Percentiles rank a stretch among this genome's conserved stretches.
These are phyloP conservation scores for Ginglymostoma cirratum DNA, from an alignment of 2,113 vertebrate species.

Conservation along the genomic window DNA sequence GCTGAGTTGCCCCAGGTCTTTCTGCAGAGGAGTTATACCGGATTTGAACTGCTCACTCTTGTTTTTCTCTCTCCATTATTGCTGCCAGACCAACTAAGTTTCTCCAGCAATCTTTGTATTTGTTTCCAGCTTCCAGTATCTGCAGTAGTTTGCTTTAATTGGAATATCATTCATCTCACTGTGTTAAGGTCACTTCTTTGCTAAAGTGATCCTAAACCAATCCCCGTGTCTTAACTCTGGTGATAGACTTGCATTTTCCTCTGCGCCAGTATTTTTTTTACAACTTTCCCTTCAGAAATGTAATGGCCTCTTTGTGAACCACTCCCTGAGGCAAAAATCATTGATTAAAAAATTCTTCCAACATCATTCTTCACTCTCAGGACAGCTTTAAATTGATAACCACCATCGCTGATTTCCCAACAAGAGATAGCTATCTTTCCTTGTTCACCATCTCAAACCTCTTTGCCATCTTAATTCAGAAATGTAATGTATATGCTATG, in stretches of 20 bases:
- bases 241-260: background rate
- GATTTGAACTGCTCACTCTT: no score
- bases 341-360: background rate
- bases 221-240: background rate
- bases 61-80: no score
- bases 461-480: background rate
- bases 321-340: background rate
- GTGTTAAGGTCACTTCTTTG: background rate
- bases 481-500: background rate
- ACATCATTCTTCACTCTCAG: background rate
- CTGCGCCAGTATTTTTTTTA: background rate
- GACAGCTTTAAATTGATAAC: background rate
- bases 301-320: background rate
- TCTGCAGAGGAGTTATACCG: no score
- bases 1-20: no score
- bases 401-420: background rate
- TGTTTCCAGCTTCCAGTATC: no score
- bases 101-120: no score
- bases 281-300: background rate
- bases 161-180: background rate
- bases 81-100: no score
- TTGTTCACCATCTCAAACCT: background rate
- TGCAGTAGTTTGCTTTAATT: no score
- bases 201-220: background rate
- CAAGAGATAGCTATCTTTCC: background rate